Conservation (phyloP, 1,140 invertebrate genomes). For the Drosophila oshimai region DNA sequence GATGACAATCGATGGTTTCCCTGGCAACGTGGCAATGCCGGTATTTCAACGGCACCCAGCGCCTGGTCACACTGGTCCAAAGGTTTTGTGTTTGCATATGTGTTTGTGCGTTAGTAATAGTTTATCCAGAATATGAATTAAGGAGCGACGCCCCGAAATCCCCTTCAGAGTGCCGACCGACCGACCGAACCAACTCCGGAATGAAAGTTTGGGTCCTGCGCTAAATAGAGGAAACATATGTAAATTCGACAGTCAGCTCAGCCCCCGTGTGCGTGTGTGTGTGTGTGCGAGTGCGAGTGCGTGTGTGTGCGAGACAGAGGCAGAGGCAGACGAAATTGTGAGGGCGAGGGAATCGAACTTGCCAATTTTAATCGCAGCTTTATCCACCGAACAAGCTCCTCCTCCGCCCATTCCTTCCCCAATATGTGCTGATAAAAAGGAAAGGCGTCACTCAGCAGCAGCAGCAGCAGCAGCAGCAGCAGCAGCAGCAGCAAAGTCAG, state of each 20-base stretch:
- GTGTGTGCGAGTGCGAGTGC: not conserved
- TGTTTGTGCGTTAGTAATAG: slow-evolving; percentile 69
- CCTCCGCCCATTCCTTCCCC: not conserved
- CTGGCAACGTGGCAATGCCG: slow-evolving; percentile 11
- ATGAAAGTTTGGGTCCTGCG: too few species aligned
- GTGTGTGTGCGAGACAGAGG: not conserved
- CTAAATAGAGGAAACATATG: too few species aligned
- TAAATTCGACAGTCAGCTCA: slow-evolving; percentile 5
- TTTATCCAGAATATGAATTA: slow-evolving; percentile 68
- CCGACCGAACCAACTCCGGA: too few species aligned
- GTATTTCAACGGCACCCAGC: not conserved
- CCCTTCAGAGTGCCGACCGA: not conserved
- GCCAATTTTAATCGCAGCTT: slow-evolving; percentile 5
- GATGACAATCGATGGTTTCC: not conserved
- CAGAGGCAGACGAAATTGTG: slow-evolving; percentile 2
- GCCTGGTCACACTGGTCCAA: slow-evolving; percentile 1
- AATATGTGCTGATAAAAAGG: slow-evolving; percentile 32
- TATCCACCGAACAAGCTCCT: not conserved
- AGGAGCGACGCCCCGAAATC: slow-evolving; percentile 6
- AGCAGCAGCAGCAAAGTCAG: slow-evolving; percentile 1
- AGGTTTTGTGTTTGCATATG: slow-evolving; percentile 38
- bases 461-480: slow-evolving; percentile 5
- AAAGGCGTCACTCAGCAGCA: slow-evolving; percentile 8
- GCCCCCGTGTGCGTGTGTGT: not conserved
- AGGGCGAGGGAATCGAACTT: slow-evolving; percentile 22